Conservation (phyloP, 2,113 vertebrate genomes). For the Hippocampus comes region DNA sequence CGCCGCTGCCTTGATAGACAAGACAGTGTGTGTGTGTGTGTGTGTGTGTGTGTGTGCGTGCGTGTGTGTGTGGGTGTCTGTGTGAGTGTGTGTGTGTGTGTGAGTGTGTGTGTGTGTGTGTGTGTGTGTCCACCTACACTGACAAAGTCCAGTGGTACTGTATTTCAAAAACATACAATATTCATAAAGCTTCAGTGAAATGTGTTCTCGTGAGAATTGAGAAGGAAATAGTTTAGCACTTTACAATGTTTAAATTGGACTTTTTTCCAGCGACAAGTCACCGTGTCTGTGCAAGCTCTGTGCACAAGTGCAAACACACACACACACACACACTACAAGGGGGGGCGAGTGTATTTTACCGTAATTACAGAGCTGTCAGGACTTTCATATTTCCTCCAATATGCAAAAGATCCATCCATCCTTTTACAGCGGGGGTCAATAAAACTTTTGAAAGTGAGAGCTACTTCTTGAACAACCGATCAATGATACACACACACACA, state of each 20-base stretch:
- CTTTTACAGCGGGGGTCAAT: background rate
- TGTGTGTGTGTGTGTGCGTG: constrained; percentile 1
- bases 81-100: background rate
- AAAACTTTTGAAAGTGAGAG: too few relatives aligned
- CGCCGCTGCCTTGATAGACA: constrained; percentile 41
- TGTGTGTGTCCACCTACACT: background rate
- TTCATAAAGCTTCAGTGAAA: background rate
- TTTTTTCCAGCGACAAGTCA: background rate
- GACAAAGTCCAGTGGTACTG: background rate
- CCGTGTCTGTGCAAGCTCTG: background rate
- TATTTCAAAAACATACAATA: background rate
- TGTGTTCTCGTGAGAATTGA: background rate
- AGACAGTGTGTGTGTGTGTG: background rate
- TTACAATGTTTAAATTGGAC: background rate
- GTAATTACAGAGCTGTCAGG: background rate
- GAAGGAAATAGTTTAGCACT: background rate
- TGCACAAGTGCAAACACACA: constrained; percentile 1
- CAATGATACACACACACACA: too few relatives aligned
- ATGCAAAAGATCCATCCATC: background rate
- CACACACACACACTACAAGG: background rate
- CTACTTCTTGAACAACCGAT: too few relatives aligned
- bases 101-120: constrained; percentile 5
- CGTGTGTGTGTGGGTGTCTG: too few relatives aligned
- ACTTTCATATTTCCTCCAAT: background rate
- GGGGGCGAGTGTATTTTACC: background rate